These are phyloP conservation scores for Fopius arisanus DNA, from an alignment of 1,140 invertebrate genomes.

Conservation along the genomic window DNA sequence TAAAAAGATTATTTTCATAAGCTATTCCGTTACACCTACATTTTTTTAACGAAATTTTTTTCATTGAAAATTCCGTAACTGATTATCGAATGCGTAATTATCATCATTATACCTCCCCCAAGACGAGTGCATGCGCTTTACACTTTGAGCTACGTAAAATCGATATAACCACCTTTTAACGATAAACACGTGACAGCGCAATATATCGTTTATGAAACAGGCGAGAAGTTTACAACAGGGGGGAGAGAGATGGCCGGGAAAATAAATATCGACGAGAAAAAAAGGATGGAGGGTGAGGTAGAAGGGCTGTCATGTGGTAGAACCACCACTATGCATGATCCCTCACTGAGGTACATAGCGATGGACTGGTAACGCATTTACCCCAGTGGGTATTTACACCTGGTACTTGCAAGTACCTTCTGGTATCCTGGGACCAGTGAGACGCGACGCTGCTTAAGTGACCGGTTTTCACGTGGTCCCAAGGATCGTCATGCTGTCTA, in stretches of 20 bases:
- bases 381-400: too few species aligned
- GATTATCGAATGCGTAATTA: too few species aligned
- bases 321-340: background rate
- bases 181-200: background rate
- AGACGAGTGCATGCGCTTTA: background rate
- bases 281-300: too few species aligned
- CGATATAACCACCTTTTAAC: background rate
- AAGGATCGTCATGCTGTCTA: conserved; percentile 48
- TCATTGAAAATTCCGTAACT: too few species aligned
- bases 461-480: conserved; percentile 34
- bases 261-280: too few species aligned
- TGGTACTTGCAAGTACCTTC: conserved; percentile 42
- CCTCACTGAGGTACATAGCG: background rate
- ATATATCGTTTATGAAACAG: background rate
- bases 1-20: too few species aligned
- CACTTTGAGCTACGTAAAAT: background rate
- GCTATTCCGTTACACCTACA: too few species aligned
- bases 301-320: background rate
- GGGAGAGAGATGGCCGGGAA: background rate
- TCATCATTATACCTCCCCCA: background rate
- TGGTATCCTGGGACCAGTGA: conserved; percentile 58
- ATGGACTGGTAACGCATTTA: background rate
- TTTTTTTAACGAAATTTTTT: too few species aligned
- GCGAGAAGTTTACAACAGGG: too few species aligned
- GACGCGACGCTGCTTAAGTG: conserved; percentile 61